These are phyloP conservation scores for Lampropteryx suffumata DNA, from an alignment of 2,888 invertebrate genomes.

Conservation along the genomic window DNA sequence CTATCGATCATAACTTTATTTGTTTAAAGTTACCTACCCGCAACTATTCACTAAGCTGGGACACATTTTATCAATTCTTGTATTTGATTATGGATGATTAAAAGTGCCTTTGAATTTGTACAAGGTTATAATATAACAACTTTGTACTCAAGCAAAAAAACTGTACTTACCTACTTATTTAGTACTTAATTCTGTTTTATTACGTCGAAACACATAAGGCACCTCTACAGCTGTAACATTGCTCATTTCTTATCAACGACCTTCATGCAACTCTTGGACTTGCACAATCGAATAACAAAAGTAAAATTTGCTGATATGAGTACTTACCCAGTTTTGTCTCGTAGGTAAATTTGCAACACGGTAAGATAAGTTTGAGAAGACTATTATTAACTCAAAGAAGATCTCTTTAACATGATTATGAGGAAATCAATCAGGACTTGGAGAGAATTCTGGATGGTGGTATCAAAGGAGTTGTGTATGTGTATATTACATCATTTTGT, in stretches of 20 bases:
- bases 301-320: constrained; percentile 39
- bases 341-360: constrained; percentile 14
- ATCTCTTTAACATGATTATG: not conserved
- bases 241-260: constrained; percentile 77
- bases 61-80: constrained; percentile 17
- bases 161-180: constrained; percentile 24
- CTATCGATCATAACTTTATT: constrained; percentile 13
- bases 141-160: constrained; percentile 20
- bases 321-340: constrained; percentile 17
- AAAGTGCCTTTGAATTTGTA: constrained; percentile 26
- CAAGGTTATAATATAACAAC: constrained; percentile 25
- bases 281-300: constrained; percentile 57
- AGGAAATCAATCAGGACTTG: not conserved
- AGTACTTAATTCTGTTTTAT: constrained; percentile 44
- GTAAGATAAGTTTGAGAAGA: not conserved
- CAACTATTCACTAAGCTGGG: not conserved
- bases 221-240: constrained; percentile 61
- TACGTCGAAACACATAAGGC: constrained; percentile 48
- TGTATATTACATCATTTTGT: not conserved
- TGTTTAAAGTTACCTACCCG: constrained; percentile 3
- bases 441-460: not conserved
- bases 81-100: constrained; percentile 26
- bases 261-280: constrained; percentile 66
- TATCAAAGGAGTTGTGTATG: not conserved
- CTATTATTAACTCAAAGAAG: not conserved